Conservation (phyloP, 2,797 vertebrate species). For the Oceanodroma leucorhoa region DNA sequence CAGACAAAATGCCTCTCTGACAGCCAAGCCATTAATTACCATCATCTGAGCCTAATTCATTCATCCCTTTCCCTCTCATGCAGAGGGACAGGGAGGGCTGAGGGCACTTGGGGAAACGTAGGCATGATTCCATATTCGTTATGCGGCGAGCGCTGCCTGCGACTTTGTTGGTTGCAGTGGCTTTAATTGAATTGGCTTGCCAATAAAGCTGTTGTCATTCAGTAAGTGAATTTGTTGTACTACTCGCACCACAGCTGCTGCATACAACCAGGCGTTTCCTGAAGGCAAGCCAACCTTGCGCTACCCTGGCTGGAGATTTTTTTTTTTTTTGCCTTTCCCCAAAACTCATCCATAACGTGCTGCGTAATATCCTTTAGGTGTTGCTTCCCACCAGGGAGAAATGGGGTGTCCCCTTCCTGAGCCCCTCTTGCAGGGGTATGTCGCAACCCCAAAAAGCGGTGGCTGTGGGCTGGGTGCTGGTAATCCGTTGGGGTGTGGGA, state of each 20-base stretch:
- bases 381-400: not conserved
- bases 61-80: constrained; percentile 81
- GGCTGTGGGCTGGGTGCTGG: not conserved
- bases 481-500: not conserved
- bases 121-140: constrained; percentile 85
- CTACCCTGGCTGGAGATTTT: constrained; percentile 70
- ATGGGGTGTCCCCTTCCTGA: fast-evolving
- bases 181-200: constrained; percentile 92
- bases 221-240: constrained; percentile 88
- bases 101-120: constrained; percentile 82
- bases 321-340: not conserved
- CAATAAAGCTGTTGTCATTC: constrained; percentile 91
- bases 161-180: constrained; percentile 85
- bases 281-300: constrained; percentile 79
- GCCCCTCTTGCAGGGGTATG: not conserved
- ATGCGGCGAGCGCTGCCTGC: constrained; percentile 77
- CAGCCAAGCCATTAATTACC: constrained; percentile 84
- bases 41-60: constrained; percentile 82
- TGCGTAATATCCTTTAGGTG: not conserved
- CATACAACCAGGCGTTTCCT: constrained; percentile 83
- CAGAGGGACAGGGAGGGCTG: constrained; percentile 80
- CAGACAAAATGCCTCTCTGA: constrained; percentile 78
- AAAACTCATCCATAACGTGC: not conserved
- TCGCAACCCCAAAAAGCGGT: not conserved
- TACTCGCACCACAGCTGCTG: constrained; percentile 84